These are phyloP conservation scores for Eurytoma californica DNA, from an alignment of 2,888 invertebrate genomes.

Conservation along the genomic window DNA sequence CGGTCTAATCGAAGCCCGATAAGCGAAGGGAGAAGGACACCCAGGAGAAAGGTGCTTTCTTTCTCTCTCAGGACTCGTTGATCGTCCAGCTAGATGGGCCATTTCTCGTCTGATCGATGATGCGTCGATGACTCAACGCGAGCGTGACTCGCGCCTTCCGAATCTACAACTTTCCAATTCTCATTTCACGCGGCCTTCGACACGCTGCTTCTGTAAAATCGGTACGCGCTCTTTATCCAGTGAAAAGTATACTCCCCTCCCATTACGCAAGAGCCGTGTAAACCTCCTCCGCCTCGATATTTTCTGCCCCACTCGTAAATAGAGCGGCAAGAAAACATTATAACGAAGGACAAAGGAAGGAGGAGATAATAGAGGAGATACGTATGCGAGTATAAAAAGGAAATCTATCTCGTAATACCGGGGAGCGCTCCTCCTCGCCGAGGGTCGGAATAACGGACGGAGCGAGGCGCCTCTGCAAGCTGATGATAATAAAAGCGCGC, in stretches of 20 bases:
- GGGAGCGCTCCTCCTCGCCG: not conserved
- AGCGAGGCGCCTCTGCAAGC: constrained; percentile 16
- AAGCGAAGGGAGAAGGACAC: not conserved
- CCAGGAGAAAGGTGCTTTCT: not conserved
- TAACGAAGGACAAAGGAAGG: not conserved
- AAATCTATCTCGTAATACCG: constrained; percentile 34
- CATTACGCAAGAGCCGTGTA: too few relatives aligned
- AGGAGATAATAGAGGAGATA: not conserved
- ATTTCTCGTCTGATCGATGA: constrained; percentile 55
- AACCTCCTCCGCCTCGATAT: not conserved
- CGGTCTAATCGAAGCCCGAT: constrained; percentile 24
- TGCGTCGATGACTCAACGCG: constrained; percentile 56
- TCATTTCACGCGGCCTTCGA: not conserved
- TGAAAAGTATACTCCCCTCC: too few relatives aligned
- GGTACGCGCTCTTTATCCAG: too few relatives aligned
- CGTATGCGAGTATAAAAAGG: constrained; percentile 29
- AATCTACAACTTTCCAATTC: constrained; percentile 1
- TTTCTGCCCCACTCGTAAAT: constrained; percentile 10
- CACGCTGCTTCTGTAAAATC: too few relatives aligned
- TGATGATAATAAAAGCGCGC: constrained; percentile 43
- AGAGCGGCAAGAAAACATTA: not conserved
- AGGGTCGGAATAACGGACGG: constrained; percentile 30
- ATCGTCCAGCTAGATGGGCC: constrained; percentile 39
- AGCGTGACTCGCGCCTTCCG: constrained; percentile 24
- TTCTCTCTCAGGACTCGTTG: constrained; percentile 19